Base-by-base conservation (phyloP, 2,888 invertebrate species). In the Eledona agricola region DNA sequence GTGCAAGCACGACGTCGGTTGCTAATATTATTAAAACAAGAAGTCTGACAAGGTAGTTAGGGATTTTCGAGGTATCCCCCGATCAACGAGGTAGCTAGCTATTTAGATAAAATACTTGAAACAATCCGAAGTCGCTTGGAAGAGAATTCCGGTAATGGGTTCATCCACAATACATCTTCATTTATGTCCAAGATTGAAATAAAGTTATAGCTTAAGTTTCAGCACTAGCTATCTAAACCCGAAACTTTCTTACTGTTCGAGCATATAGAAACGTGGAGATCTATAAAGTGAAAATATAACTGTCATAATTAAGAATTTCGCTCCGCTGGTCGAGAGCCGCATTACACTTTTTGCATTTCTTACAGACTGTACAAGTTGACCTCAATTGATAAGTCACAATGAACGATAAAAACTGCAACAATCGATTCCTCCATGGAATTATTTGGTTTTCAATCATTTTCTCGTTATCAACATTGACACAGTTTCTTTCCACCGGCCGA, bases 161-260 rank as follows among this genome's bases (percentile, higher is more conserved):
- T 65, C 67, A 60, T 62, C 64, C 63, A 63, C 70, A 65, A 72
- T 73, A 72, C 71, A 64, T 73, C 73, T 72, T 73, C 73, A 73
- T 73, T 73, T 72, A 72, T 66, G 73, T 73, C 73, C 63, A 64
- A 70, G 67, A 72, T 72, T 72, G 72, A 73, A 72, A 71, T 72
- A 70, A 72, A 72, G 72, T 73, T 72, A 72, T 72, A 65, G 72
- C 70, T 62, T 65, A 70, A 72, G 68, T 72, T 73, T 72, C 67
- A 70, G 64, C 69, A 65, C 67, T 66, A 52, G 38, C 54, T 28
- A 54, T 54, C 54, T 43, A 22, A 43, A 50, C 26, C 45, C 32
- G 26, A 50, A 55, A 55, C 50, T 50, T 55, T 51, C 43, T 49
- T 43, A 50, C 45, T 38, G 26, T 38, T 49, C 43, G 49, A 49